Base-by-base conservation (phyloP, 2,797 vertebrate genomes). In the Myotis vivesi region DNA sequence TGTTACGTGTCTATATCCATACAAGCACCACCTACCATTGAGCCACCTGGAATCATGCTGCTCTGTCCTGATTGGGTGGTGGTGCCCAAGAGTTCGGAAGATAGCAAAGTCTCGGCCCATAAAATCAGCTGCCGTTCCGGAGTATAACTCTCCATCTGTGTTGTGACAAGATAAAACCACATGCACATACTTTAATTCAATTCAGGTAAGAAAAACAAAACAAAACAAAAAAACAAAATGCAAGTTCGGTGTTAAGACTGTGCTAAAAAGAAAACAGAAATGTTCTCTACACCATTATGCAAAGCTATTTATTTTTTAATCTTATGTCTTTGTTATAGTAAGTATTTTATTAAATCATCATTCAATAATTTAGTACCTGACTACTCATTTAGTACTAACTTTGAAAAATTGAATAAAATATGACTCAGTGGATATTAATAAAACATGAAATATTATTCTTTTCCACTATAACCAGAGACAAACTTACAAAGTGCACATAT, bases 81-180 rank as follows among this genome's bases (percentile, higher is more conserved):
- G 99, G 94, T 98, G 99, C 76, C 99, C 99, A 69, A 99, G 98
- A 53, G 99, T 99, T 92, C 99, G 99, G 98, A 99, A 99, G 97
- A 99, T 99, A 85, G 99, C 99, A 97, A 99, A 99, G 97, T 99
- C 99, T 96, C 99, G 98, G 86, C 99, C 99, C 99, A 99, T 99
- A 98, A 99, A 99, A 97, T 99, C 99, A 64, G 99, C 99, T 8
- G 99, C 99, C 6, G 99, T 99, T 93, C 99, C 99, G 19, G 99
- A 99, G 93, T 99, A 99, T 94, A 99, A 97, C 77, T 99, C 99
- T 72, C 99, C 99, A 98, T 99, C 99, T 99, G 98, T 69, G 62
- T 96, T 68, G 96, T 66, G 91, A 97, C 9, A 77, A 72, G 94
- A 91, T n/a, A 91, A 89, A 97, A 97, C 55, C 97, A 73, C 62